phyloP scores from a whole-genome alignment of 2,888 invertebrate genomes.

The Nebria salina region DNA sequence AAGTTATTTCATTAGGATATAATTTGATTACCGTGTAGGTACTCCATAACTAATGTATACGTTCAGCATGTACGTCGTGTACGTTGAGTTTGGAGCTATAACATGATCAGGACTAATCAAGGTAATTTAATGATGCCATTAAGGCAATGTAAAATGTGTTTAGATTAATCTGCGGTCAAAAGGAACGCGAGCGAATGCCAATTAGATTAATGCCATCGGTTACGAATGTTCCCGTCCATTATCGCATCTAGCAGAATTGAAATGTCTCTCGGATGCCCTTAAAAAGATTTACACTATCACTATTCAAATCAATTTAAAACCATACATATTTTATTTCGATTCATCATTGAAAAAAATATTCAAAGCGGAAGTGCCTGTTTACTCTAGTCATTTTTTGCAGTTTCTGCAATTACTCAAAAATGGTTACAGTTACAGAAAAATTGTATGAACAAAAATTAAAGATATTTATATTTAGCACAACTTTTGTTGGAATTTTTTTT shows the following conservation, averaged over 20 bases:
- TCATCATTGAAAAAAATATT: too few species aligned
- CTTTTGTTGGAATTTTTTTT: too few species aligned
- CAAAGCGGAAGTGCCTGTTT: too few species aligned
- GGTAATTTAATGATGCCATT: constrained; percentile 47
- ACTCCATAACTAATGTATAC: constrained; percentile 27
- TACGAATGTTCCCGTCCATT: constrained; percentile 34
- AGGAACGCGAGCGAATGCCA: constrained; percentile 46
- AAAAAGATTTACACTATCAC: background rate
- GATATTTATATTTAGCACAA: too few species aligned
- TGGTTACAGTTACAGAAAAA: too few species aligned
- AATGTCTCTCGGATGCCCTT: constrained; percentile 26
- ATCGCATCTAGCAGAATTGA: constrained; percentile 42
- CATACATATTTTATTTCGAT: too few species aligned
- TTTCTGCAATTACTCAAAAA: too few species aligned
- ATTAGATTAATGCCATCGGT: constrained; percentile 45
- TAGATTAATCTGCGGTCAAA: constrained; percentile 47
- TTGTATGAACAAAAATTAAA: too few species aligned
- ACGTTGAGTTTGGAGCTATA: constrained; percentile 33
- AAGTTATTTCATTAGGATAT: constrained; percentile 11
- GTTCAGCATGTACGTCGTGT: constrained; percentile 7
- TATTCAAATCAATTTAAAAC: too few species aligned
- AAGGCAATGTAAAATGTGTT: constrained; percentile 46
- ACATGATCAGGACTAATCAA: constrained; percentile 46
- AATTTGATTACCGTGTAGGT: constrained; percentile 32
- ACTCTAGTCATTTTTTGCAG: too few species aligned